phyloP scores from a whole-genome alignment of 2,888 invertebrate genomes.

The Lasioglossum oenotherae region DNA sequence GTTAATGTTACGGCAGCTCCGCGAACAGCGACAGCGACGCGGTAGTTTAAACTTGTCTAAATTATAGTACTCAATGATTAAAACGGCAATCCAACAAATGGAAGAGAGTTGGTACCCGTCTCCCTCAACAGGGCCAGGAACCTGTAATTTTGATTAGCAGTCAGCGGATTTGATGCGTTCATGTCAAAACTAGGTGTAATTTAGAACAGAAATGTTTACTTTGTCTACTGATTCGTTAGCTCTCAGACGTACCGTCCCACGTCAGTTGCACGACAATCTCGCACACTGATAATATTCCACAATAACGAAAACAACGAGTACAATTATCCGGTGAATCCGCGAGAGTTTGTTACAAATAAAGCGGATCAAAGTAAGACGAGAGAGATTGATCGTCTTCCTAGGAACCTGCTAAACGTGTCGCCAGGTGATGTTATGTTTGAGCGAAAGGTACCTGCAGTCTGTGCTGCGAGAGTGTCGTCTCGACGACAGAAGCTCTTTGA shows the following conservation, averaged over 20 bases:
- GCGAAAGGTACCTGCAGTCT: not conserved
- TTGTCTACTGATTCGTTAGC: no score
- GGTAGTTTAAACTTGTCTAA: not conserved
- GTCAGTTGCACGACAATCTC: slow-evolving; percentile 8
- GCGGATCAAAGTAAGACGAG: not conserved
- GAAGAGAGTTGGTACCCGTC: no score
- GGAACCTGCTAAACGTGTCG: not conserved
- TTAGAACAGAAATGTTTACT: no score
- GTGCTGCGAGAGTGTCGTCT: not conserved
- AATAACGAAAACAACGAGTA: not conserved
- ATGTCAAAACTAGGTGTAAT: no score
- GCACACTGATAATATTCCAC: not conserved
- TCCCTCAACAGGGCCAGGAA: not conserved
- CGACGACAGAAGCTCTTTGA: slow-evolving; percentile 10
- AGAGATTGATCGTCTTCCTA: not conserved
- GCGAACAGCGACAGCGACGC: not conserved
- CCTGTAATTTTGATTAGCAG: not conserved
- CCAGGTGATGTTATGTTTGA: not conserved
- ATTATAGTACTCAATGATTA: not conserved
- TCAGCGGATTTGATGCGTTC: no score
- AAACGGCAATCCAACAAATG: not conserved
- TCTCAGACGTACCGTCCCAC: not conserved
- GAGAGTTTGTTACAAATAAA: not conserved
- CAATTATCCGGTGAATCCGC: not conserved
- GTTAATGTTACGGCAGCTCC: not conserved